phyloP scores from a whole-genome alignment of 2,797 vertebrate species.

The Sebastes minor region DNA sequence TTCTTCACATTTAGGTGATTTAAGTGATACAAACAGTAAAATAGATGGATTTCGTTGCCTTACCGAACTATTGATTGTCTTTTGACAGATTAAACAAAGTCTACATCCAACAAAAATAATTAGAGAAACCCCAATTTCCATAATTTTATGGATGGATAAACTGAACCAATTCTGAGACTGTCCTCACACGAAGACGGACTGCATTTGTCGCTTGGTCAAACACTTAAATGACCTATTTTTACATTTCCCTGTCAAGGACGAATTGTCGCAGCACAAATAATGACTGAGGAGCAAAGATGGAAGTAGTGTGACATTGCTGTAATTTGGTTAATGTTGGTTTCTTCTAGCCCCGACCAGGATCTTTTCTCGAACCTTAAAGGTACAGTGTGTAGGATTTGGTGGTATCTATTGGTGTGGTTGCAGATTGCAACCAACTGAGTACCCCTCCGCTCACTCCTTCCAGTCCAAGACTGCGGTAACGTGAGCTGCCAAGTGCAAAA shows the following conservation, averaged over 20 bases:
- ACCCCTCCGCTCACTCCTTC: too few relatives aligned
- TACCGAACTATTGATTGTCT: not conserved
- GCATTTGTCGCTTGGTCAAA: not conserved
- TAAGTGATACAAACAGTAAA: not conserved
- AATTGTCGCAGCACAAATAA: not conserved
- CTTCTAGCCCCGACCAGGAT: not conserved
- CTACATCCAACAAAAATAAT: not conserved
- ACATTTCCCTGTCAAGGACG: not conserved
- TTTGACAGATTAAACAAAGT: not conserved
- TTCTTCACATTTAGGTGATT: constrained; percentile 8
- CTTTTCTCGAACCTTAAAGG: not conserved
- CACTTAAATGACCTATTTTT: not conserved
- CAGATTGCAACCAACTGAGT: too few relatives aligned
- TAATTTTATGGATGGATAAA: not conserved
- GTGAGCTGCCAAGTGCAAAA: too few relatives aligned
- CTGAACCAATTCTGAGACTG: not conserved
- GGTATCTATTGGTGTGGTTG: too few relatives aligned
- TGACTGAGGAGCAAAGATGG: not conserved
- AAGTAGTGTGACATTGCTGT: not conserved
- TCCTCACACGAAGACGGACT: not conserved
- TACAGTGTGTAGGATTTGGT: not conserved
- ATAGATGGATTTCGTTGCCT: not conserved
- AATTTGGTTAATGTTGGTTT: not conserved
- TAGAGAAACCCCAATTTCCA: not conserved
- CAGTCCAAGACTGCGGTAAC: too few relatives aligned